Percentiles rank a stretch among this genome's conserved stretches.
Evolutionary conservation across 1,140 invertebrate species (phyloP).

Genomic region (Campodea augens): DNA sequence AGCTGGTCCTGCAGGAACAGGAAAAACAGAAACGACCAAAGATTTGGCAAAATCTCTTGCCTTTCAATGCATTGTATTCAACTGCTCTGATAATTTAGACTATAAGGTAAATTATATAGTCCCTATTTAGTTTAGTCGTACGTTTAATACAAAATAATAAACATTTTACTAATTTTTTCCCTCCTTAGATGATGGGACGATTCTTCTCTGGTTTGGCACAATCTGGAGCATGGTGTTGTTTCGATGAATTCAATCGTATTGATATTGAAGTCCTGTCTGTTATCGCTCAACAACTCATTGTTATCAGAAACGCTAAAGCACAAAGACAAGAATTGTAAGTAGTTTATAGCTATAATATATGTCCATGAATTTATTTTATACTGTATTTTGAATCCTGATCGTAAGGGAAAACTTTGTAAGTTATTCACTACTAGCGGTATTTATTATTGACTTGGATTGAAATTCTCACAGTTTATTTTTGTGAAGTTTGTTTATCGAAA

Average conservation of each 20-base stretch:
- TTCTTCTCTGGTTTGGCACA: constrained; percentile 73
- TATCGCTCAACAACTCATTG: constrained; percentile 63
- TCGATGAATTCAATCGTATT: constrained; percentile 81
- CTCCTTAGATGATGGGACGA: constrained; percentile 53
- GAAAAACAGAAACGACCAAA: constrained; percentile 88
- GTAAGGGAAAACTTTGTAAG: no score
- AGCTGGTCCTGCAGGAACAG: constrained; percentile 76
- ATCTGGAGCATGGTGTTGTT: constrained; percentile 78
- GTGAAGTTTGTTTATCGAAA: no score
- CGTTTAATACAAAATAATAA: background rate
- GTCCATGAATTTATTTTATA: no score
- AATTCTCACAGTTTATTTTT: no score
- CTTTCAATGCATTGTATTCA: constrained; percentile 77
- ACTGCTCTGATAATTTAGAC: constrained; percentile 68
- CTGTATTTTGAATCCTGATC: no score
- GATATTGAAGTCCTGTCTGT: constrained; percentile 80
- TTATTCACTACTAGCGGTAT: no score
- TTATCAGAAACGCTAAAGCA: constrained; percentile 52
- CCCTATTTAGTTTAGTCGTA: background rate
- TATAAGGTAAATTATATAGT: constrained; percentile 31
- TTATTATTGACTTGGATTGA: no score
- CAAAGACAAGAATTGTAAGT: constrained; percentile 36
- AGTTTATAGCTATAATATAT: no score
- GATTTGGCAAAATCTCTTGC: constrained; percentile 72
- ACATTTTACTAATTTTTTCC: constrained; percentile 8